A percentile compares a stretch with the other conserved stretches of the same genome.
phyloP scores from a whole-genome alignment of 2,888 invertebrate species.

The Gymnocheta viridis region DNA sequence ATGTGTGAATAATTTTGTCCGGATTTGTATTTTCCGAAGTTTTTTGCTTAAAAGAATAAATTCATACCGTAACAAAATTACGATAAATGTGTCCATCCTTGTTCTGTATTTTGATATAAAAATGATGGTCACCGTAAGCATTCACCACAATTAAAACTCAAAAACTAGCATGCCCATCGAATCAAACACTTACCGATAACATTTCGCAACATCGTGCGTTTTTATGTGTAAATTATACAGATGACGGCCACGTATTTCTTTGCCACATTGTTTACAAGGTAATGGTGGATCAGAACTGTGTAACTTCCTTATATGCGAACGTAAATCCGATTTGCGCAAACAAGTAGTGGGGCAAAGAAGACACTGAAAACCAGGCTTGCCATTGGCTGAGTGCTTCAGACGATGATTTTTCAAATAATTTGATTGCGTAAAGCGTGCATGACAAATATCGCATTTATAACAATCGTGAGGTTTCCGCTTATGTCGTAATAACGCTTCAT shows the following conservation, averaged over 20 bases:
- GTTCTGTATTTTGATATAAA: no score
- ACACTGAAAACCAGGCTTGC: slow-evolving; percentile 96
- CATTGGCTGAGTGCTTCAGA: slow-evolving; percentile 92
- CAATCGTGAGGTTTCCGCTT: slow-evolving; percentile 98
- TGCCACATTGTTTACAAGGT: slow-evolving; percentile 95
- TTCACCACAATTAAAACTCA: not conserved
- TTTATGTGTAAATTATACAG: slow-evolving; percentile 90
- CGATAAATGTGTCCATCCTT: no score
- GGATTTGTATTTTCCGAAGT: no score
- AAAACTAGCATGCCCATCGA: not conserved
- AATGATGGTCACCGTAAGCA: no score
- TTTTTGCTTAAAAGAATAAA: no score
- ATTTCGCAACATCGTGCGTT: slow-evolving; percentile 98
- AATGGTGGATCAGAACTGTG: slow-evolving; percentile 96
- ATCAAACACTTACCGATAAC: slow-evolving; percentile 81
- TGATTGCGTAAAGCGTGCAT: slow-evolving; percentile 96
- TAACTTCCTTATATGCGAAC: slow-evolving; percentile 97
- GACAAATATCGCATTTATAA: slow-evolving; percentile 93
- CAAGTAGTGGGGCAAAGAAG: slow-evolving; percentile 98
- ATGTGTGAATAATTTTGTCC: no score
- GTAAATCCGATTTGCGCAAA: slow-evolving; percentile 96
- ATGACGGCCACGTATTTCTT: slow-evolving; percentile 94
- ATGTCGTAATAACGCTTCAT: slow-evolving; percentile 96
- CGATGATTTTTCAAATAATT: slow-evolving; percentile 97
- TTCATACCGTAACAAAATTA: no score